Evolutionary conservation across 2,113 vertebrate species (phyloP).

Genomic region (Solea solea): DNA sequence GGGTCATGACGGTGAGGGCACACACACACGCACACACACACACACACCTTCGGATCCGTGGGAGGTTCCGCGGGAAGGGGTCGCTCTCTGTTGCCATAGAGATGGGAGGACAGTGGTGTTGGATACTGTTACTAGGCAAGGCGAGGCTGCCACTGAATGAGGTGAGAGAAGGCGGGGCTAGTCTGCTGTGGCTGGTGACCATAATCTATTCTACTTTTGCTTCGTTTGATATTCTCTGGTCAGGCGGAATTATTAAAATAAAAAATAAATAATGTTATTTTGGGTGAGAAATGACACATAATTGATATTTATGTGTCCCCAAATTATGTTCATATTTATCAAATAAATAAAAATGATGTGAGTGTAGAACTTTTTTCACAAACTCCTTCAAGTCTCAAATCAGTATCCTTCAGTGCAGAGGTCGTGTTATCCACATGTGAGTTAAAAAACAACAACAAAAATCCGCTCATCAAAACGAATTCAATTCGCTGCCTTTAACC

Average conservation of each 20-base stretch:
- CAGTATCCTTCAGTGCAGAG: too few species aligned
- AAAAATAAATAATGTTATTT: background rate
- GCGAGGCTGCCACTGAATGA: conserved; percentile 57
- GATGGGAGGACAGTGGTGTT: conserved; percentile 79
- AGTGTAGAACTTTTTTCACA: too few species aligned
- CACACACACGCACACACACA: conserved; percentile 19
- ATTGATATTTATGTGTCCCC: too few species aligned
- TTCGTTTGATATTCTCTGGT: background rate
- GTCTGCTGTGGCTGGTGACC: conserved; percentile 45
- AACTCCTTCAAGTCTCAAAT: too few species aligned
- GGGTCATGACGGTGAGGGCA: conserved; percentile 57
- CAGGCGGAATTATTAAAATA: background rate
- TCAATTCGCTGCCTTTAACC: background rate
- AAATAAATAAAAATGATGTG: too few species aligned
- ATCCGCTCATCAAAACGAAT: background rate
- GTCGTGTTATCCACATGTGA: too few species aligned
- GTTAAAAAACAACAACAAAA: too few species aligned
- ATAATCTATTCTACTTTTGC: background rate
- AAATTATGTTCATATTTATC: too few species aligned
- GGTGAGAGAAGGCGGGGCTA: conserved; percentile 37
- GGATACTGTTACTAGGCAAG: conserved; percentile 78
- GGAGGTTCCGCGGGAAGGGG: conserved; percentile 54
- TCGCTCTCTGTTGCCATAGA: conserved; percentile 81
- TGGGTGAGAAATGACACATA: background rate
- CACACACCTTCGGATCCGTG: conserved; percentile 51